Percentiles rank a stretch among this genome's conserved stretches.
Evolutionary conservation across 2,113 vertebrate species (phyloP).

Genomic region (Tympanuchus pallidicinctus): DNA sequence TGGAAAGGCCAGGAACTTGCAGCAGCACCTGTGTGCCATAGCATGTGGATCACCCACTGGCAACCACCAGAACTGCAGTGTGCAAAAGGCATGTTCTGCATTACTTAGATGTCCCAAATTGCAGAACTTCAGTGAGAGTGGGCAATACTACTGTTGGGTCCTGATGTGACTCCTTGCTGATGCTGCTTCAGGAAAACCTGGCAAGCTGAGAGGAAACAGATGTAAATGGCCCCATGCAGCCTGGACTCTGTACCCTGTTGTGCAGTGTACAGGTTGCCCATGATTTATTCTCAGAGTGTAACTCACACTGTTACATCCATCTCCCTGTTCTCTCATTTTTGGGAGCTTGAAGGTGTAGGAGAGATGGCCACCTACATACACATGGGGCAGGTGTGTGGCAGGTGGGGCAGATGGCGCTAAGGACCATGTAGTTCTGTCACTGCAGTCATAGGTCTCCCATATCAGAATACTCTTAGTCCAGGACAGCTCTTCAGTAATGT

Average conservation of each 20-base stretch:
- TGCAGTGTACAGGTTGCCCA: neutral
- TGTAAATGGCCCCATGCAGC: neutral
- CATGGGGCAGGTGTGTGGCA: no score
- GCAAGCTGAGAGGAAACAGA: neutral
- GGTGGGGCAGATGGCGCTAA: neutral
- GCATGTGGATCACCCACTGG: neutral
- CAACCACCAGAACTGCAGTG: neutral
- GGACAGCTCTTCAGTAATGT: neutral
- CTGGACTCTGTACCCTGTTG: neutral
- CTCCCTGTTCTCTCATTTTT: neutral
- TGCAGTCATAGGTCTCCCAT: neutral
- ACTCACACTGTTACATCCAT: neutral
- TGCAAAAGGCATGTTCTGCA: neutral
- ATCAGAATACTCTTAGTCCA: rapidly evolving
- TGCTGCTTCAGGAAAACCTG: neutral
- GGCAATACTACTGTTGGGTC: neutral
- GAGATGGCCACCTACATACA: neutral
- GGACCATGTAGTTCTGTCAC: neutral
- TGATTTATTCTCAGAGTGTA: neutral
- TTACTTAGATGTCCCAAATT: neutral
- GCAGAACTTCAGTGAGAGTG: neutral
- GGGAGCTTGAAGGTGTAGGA: neutral
- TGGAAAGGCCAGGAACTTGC: neutral
- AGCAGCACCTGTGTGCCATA: neutral
- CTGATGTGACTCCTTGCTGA: rapidly evolving